phyloP scores from a whole-genome alignment of 2,797 vertebrate species.

The Zenarchopterus dispar region DNA sequence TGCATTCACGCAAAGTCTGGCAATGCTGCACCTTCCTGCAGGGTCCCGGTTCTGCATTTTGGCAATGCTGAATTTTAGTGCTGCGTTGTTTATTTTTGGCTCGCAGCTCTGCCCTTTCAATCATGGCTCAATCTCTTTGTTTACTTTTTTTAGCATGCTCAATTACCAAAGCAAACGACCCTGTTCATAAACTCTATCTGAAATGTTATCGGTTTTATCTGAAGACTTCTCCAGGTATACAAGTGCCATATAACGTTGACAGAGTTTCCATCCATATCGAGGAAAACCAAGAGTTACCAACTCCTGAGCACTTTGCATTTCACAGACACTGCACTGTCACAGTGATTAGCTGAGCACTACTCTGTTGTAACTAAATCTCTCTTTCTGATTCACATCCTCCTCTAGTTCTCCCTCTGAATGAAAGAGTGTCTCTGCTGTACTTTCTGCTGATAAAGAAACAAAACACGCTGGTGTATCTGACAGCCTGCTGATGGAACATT shows the following conservation, averaged over 20 bases:
- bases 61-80: not conserved
- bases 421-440: conserved; percentile 30
- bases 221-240: not conserved
- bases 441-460: conserved; percentile 34
- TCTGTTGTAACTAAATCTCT: conserved; percentile 25
- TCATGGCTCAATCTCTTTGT: too few species aligned
- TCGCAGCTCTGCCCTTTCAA: not conserved
- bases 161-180: not conserved
- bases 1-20: not conserved
- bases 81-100: not conserved
- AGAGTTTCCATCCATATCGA: not conserved
- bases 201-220: not conserved
- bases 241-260: not conserved
- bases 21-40: too few species aligned
- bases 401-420: conserved; percentile 9
- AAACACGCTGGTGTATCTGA: conserved; percentile 42
- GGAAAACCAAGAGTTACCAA: conserved; percentile 13
- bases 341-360: conserved; percentile 44
- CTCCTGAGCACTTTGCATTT: conserved; percentile 19
- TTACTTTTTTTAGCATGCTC: not conserved
- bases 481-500: conserved; percentile 52
- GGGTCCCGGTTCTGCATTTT: not conserved
- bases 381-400: conserved; percentile 21
- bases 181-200: not conserved
- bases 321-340: conserved; percentile 25